These are phyloP conservation scores for Apteryx owenii DNA, from an alignment of 2,113 vertebrate species.

Conservation along the genomic window DNA sequence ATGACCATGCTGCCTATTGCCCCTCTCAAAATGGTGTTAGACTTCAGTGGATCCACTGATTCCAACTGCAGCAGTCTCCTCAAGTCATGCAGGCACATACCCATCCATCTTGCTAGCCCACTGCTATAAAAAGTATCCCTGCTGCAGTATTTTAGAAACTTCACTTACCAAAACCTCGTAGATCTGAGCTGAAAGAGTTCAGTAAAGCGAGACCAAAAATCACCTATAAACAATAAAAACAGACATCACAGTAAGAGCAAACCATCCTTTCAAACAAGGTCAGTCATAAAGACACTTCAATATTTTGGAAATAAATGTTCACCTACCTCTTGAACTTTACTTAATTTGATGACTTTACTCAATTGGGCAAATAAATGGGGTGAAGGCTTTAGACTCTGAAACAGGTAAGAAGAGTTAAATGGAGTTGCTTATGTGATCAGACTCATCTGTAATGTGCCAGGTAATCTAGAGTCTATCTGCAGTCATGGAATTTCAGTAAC, in stretches of 20 bases:
- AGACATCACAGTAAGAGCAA: neutral
- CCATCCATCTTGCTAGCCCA: neutral
- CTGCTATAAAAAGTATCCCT: neutral
- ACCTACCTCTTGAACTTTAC: conserved; percentile 99
- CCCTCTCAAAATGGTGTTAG: neutral
- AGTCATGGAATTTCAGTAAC: neutral
- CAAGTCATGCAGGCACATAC: neutral
- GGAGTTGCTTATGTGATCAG: neutral
- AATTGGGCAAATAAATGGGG: conserved; percentile 96
- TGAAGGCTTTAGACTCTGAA: conserved; percentile 98
- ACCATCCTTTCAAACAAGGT: neutral
- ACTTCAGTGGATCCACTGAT: neutral
- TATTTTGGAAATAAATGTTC: neutral
- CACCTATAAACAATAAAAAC: conserved; percentile 81
- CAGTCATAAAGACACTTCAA: neutral
- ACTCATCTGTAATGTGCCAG: neutral
- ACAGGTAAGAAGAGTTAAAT: conserved; percentile 57
- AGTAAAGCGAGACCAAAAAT: conserved; percentile 98
- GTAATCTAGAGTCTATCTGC: neutral
- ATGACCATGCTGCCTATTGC: neutral
- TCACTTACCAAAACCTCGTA: conserved; percentile 94
- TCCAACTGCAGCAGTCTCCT: neutral
- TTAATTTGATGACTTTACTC: conserved; percentile 99
- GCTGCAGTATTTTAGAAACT: neutral
- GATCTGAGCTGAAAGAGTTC: conserved; percentile 94